phyloP scores from a whole-genome alignment of 1,140 invertebrate species.

The Agrypnia vestita region DNA sequence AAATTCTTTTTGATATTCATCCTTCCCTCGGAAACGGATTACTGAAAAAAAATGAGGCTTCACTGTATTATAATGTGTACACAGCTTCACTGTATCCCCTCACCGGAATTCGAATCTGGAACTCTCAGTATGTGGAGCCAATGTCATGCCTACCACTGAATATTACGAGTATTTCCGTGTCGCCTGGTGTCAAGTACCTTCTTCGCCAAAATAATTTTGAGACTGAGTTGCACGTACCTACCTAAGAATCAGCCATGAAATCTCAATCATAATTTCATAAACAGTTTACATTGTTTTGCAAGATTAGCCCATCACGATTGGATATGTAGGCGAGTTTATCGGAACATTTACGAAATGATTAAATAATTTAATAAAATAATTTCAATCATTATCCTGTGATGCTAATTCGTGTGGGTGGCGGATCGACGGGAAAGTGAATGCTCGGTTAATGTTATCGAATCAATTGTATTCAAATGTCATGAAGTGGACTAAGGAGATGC shows the following conservation, averaged over 20 bases:
- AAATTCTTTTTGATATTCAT: too few relatives aligned
- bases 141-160: too few relatives aligned
- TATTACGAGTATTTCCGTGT: too few relatives aligned
- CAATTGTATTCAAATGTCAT: slow-evolving; percentile 27
- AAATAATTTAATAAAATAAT: slow-evolving; percentile 20
- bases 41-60: too few relatives aligned
- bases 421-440: slow-evolving; percentile 30
- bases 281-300: slow-evolving; percentile 21
- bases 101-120: too few relatives aligned
- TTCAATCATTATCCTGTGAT: slow-evolving; percentile 27
- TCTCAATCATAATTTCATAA: not conserved
- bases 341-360: not conserved
- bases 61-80: too few relatives aligned
- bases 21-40: too few relatives aligned
- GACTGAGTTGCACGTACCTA: not conserved
- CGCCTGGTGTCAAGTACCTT: too few relatives aligned
- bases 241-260: not conserved
- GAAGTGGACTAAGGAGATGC: slow-evolving; percentile 11
- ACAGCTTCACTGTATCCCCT: too few relatives aligned
- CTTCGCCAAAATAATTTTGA: not conserved
- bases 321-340: slow-evolving; percentile 25
- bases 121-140: too few relatives aligned
- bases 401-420: slow-evolving; percentile 19
- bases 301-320: not conserved
- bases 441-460: slow-evolving; percentile 8